A percentile compares a stretch with the other conserved stretches of the same genome.
Evolutionary conservation across 2,113 vertebrate species (phyloP).

Genomic region (Rhynchopsitta pachyrhyncha): DNA sequence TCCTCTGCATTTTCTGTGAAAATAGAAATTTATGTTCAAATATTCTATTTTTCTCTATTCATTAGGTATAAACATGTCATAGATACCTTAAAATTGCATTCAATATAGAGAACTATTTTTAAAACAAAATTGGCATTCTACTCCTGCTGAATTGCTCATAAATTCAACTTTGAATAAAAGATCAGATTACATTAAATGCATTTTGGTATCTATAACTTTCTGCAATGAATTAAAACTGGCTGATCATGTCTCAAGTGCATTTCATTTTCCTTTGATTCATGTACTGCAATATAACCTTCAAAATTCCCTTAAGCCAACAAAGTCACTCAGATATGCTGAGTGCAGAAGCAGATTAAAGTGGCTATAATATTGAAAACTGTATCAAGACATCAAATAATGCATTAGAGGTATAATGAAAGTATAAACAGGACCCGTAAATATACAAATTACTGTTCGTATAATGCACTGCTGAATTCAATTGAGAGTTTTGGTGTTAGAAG

Average conservation of each 20-base stretch:
- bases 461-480: slow-evolving; percentile 76
- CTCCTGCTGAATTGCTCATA: slow-evolving; percentile 80
- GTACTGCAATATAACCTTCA: slow-evolving; percentile 90
- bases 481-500: slow-evolving; percentile 71
- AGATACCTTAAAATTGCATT: slow-evolving; percentile 69
- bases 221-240: slow-evolving; percentile 93
- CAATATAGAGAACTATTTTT: slow-evolving; percentile 79
- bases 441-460: slow-evolving; percentile 80
- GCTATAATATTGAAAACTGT: slow-evolving; percentile 83
- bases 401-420: slow-evolving; percentile 84
- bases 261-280: slow-evolving; percentile 94
- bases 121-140: slow-evolving; percentile 84
- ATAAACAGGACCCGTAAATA: slow-evolving; percentile 86
- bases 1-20: slow-evolving; percentile 30
- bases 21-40: slow-evolving; percentile 69
- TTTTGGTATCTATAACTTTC: slow-evolving; percentile 86
- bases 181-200: slow-evolving; percentile 93
- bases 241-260: slow-evolving; percentile 90
- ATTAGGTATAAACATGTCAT: slow-evolving; percentile 75
- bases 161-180: slow-evolving; percentile 88
- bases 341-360: slow-evolving; percentile 85
- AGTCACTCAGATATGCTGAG: slow-evolving; percentile 81
- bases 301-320: slow-evolving; percentile 87
- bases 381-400: slow-evolving; percentile 84
- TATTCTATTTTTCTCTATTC: slow-evolving; percentile 59